Evolutionary conservation across 2,888 invertebrate genomes (phyloP), one percentile per base, ranked within the genome.

Genomic region (Melanostoma scalare): DNA sequence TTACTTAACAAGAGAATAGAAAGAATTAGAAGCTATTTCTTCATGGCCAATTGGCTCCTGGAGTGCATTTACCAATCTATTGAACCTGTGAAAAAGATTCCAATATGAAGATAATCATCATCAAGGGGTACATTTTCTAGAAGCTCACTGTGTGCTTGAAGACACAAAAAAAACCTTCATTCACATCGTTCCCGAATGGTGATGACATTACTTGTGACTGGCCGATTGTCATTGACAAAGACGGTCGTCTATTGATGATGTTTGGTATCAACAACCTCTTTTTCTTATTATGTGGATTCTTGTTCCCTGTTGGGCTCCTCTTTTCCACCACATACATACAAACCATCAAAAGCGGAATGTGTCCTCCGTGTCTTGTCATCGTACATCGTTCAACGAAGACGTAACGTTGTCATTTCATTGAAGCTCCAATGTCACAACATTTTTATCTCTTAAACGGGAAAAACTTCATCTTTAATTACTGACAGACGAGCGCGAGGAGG

Each of bases 391-490:
- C 78, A 78, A 82, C 78, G 77, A 82, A 82, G 82, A 82, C 82
- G 82, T 82, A 77, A 82, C 73, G 73, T 77, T 77, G 84, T 84
- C 84, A 84, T 79, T 75, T 79, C 74, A 75, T 74, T 79, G 84
- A 84, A 65, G 82, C 68, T 78, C 78, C 82, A 74, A 82, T 84
- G 84, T 84, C 74, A 84, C 79, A 84, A 84, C 84, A 75, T 84
- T 84, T 79, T 71, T 82, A 77, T 78, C 82, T 82, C 31, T 31
- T 46, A 79, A 79, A 84, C 74, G 79, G 78, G 52, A 78, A 65
- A 69, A 71, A 75, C 71, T 61, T 75, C 79, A 75, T 84, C 84
- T 84, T 84, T 84, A 84, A 84, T 84, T 84, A 84, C 84, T 60
- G 55, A 50, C 63, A 50, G 36, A 48, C 30, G 6, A 10, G 20